Evolutionary conservation across 2,797 vertebrate species (phyloP), one percentile per base, ranked within the genome.

Genomic region (Sibirionetta formosa): DNA sequence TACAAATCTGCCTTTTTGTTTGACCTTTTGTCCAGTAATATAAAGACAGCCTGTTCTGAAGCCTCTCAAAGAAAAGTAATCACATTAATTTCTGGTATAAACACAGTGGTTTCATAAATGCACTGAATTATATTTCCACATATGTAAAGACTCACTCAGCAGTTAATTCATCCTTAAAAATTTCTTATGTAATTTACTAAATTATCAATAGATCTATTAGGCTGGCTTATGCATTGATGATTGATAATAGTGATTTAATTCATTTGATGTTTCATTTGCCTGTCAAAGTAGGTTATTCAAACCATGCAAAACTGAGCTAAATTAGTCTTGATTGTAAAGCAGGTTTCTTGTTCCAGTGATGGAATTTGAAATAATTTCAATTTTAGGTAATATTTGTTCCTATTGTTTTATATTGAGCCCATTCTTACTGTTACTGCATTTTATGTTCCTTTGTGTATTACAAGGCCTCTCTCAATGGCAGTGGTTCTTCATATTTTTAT

Each of bases 191-290:
- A 73, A 88, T 90, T 84, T 94, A 80, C 38, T 84, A 71, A 82
- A 84, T 93, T 73, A 71, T 82, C 46, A 70, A 16, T 77, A 68
- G 38, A 73, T 82, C 14, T 79, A 87, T 82, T 92, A 69, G 60
- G 53, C 38, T 88, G 36, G 44, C 36, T 38, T 71, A 90, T 88
- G 35, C 51, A 58, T 82, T 83, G 91, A 79, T 91, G 64, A 80
- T 78, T 79, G 6, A 2, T 76, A 85, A 54, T 69, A 93, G 51
- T 88, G 31, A 51, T 36, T 91, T 81, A 71, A 82, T 89, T 63
- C 83, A 84, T 76, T 76, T 68, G 84, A 51, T 94, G 54, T 79
- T 97, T 91, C 48, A 77, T 91, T 95, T 93, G 14, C 54, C 42
- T 91, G 80, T 90, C 66, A 56, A 72, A 95, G 50, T 29, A 42